Percentiles rank a stretch among this genome's conserved stretches.
phyloP scores from a whole-genome alignment of 2,888 invertebrate species.

The Caenorhabditis angaria region DNA sequence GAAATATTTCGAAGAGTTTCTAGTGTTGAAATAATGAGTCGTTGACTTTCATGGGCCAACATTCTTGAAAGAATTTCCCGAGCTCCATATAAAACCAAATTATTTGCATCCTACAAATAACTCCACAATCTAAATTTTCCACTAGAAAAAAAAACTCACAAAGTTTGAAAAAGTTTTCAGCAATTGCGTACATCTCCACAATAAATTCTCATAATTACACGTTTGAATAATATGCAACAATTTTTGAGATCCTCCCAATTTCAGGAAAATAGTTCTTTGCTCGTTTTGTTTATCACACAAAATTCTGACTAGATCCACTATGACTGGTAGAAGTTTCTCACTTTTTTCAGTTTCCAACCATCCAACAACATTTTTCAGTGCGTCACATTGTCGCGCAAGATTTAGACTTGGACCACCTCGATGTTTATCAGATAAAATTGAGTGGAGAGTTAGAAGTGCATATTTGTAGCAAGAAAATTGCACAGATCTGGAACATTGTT shows the following conservation, averaged over 20 bases:
- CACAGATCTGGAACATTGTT: slow-evolving; percentile 41
- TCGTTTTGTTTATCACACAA: slow-evolving; percentile 60
- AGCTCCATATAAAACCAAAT: slow-evolving; percentile 41
- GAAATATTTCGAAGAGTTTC: slow-evolving; percentile 59
- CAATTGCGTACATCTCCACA: slow-evolving; percentile 57
- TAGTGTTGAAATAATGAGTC: slow-evolving; percentile 53
- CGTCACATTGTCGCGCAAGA: slow-evolving; percentile 36
- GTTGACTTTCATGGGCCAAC: slow-evolving; percentile 50
- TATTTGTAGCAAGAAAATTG: slow-evolving; percentile 62
- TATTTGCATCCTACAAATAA: slow-evolving; percentile 42
- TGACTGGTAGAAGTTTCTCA: slow-evolving; percentile 67
- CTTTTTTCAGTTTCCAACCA: slow-evolving; percentile 59
- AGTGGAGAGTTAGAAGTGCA: slow-evolving; percentile 65
- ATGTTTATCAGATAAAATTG: slow-evolving; percentile 57
- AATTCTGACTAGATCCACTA: slow-evolving; percentile 60
- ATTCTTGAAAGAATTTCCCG: slow-evolving; percentile 31
- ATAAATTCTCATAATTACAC: slow-evolving; percentile 58
- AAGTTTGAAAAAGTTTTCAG: slow-evolving; percentile 56
- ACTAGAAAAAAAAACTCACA: slow-evolving; percentile 39
- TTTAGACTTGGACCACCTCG: slow-evolving; percentile 31
- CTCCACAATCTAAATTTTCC: neutral
- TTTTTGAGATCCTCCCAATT: slow-evolving; percentile 38
- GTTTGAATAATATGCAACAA: slow-evolving; percentile 48
- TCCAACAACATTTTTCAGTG: slow-evolving; percentile 24
- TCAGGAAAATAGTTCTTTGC: slow-evolving; percentile 52